Evolutionary conservation across 2,888 invertebrate species (phyloP).

Genomic region (Campaea margaritaria): DNA sequence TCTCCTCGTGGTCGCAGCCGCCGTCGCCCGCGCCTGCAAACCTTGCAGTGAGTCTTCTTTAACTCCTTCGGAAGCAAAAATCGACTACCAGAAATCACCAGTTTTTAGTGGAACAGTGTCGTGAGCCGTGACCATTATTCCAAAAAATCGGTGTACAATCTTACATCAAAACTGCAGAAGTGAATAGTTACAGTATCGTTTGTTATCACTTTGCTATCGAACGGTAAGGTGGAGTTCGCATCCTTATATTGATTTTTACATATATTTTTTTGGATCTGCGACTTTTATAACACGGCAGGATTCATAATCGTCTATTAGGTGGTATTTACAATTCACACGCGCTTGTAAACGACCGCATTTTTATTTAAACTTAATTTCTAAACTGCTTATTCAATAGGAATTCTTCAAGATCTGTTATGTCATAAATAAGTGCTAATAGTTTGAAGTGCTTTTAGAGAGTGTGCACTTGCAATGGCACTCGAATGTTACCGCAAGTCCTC

Average conservation of each 20-base stretch:
- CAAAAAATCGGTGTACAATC: conserved; percentile 10
- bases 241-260: conserved; percentile 33
- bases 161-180: conserved; percentile 10
- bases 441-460: conserved; percentile 69
- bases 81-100: conserved; percentile 4
- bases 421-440: conserved; percentile 63
- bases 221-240: conserved; percentile 36
- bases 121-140: conserved; percentile 12
- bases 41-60: conserved; percentile 79
- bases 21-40: conserved; percentile 68
- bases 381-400: conserved; percentile 52
- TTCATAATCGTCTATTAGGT: conserved; percentile 34
- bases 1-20: conserved; percentile 67
- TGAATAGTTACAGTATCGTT: conserved; percentile 23
- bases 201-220: conserved; percentile 23
- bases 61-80: conserved; percentile 8
- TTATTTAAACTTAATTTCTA: conserved; percentile 52
- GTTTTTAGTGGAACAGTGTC: conserved; percentile 33
- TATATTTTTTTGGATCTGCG: conserved; percentile 29
- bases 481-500: conserved; percentile 39
- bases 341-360: conserved; percentile 38
- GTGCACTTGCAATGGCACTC: conserved; percentile 44
- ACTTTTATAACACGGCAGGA: conserved; percentile 33
- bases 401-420: conserved; percentile 64
- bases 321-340: conserved; percentile 41